A percentile compares a stretch with the other conserved stretches of the same genome.
phyloP scores from a whole-genome alignment of 1,140 invertebrate species.

The Neodiprion fabricii region DNA sequence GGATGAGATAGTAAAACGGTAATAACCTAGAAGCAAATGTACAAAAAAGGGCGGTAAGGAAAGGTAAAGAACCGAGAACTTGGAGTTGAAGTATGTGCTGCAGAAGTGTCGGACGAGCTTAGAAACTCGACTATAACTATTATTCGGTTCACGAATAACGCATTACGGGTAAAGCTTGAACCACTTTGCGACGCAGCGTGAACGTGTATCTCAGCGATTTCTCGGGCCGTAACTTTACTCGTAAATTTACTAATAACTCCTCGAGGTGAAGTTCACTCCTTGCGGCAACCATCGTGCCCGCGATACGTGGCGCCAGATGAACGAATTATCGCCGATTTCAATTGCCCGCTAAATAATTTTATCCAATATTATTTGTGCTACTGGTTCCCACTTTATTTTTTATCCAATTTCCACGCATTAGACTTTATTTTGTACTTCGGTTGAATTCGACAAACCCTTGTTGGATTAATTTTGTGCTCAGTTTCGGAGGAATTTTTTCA shows the following conservation, averaged over 20 bases:
- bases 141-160: background rate
- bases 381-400: too few species aligned
- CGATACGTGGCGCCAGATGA: too few species aligned
- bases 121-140: background rate
- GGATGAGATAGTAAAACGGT: background rate
- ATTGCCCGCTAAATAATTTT: too few species aligned
- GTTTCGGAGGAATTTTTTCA: too few species aligned
- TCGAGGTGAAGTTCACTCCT: background rate
- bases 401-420: too few species aligned
- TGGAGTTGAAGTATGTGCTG: background rate
- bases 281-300: too few species aligned
- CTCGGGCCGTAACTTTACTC: background rate
- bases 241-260: conserved; percentile 3
- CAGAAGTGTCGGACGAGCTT: background rate
- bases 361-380: too few species aligned
- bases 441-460: too few species aligned
- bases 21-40: background rate
- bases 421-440: too few species aligned
- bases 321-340: too few species aligned
- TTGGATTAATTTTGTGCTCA: too few species aligned
- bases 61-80: background rate
- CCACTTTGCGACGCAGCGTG: background rate
- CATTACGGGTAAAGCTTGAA: background rate
- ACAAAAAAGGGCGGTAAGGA: background rate
- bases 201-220: background rate